Percentiles rank a stretch among this genome's conserved stretches.
Evolutionary conservation across 2,113 vertebrate species (phyloP).

Genomic region (Clarias macrocephalus): DNA sequence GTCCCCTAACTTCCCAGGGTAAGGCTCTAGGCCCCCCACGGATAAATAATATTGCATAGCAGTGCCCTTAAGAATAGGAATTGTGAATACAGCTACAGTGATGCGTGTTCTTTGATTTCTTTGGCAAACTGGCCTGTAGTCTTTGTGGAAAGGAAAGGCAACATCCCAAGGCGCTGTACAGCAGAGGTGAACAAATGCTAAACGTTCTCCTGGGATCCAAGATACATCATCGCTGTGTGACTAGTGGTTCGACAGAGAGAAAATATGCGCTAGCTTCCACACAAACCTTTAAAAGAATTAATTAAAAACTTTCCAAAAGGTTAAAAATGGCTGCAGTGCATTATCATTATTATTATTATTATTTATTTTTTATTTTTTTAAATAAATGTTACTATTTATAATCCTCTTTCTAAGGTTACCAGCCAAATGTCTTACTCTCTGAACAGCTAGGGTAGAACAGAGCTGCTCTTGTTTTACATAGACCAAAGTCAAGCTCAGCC

Average conservation of each 20-base stretch:
- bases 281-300: neutral
- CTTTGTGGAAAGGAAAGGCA: neutral
- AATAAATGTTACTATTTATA: neutral
- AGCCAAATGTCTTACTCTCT: neutral
- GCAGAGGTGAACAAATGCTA: conserved; percentile 20
- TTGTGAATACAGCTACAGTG: neutral
- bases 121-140: conserved; percentile 20
- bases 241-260: neutral
- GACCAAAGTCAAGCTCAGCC: conserved; percentile 65
- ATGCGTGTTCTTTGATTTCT: conserved; percentile 14
- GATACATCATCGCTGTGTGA: conserved; percentile 10
- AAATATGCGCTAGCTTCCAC: neutral
- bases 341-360: neutral
- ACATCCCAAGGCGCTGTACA: conserved; percentile 2
- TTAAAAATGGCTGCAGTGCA: neutral
- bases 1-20: no score
- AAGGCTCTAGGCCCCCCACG: no score
- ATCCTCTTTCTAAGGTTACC: neutral
- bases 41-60: neutral
- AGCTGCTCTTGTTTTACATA: conserved; percentile 67
- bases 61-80: neutral
- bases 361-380: neutral
- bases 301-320: neutral
- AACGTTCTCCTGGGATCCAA: conserved; percentile 2
- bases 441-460: conserved; percentile 43